These are phyloP conservation scores for Leucozona laternaria DNA, from an alignment of 2,888 invertebrate species.

Conservation along the genomic window DNA sequence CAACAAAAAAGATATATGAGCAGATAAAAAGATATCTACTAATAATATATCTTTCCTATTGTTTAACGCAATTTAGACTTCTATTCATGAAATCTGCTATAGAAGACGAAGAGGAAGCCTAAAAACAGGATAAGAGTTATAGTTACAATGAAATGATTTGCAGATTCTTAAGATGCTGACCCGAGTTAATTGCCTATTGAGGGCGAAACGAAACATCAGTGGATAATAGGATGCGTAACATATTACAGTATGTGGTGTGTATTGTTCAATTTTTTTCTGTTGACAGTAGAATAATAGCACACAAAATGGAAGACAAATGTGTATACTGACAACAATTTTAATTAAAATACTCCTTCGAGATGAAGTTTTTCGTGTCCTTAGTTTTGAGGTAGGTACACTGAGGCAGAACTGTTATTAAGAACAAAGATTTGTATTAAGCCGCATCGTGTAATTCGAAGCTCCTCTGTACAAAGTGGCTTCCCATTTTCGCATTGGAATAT, in stretches of 20 bases:
- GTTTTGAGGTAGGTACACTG: too few species aligned
- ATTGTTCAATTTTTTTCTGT: neutral
- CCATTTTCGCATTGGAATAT: too few species aligned
- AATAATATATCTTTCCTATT: neutral
- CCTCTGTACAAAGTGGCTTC: too few species aligned
- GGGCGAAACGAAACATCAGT: neutral
- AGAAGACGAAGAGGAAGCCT: neutral
- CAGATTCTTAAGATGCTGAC: neutral
- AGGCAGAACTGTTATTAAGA: too few species aligned
- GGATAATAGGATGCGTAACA: neutral
- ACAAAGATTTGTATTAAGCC: too few species aligned
- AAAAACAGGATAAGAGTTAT: neutral
- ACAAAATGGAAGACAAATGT: neutral
- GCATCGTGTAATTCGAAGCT: too few species aligned
- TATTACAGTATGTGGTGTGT: neutral
- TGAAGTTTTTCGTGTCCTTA: too few species aligned
- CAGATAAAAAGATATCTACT: neutral
- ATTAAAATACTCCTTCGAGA: neutral
- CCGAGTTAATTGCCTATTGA: neutral
- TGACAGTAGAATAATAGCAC: neutral
- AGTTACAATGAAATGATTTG: neutral
- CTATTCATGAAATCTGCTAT: neutral
- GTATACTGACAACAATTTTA: neutral
- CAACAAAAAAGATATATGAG: neutral
- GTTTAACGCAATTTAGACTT: neutral